Evolutionary conservation across 92 coral and sea anemone genomes (phyloP), one percentile per base, ranked within the genome.

Genomic region (Muricea muricata): DNA sequence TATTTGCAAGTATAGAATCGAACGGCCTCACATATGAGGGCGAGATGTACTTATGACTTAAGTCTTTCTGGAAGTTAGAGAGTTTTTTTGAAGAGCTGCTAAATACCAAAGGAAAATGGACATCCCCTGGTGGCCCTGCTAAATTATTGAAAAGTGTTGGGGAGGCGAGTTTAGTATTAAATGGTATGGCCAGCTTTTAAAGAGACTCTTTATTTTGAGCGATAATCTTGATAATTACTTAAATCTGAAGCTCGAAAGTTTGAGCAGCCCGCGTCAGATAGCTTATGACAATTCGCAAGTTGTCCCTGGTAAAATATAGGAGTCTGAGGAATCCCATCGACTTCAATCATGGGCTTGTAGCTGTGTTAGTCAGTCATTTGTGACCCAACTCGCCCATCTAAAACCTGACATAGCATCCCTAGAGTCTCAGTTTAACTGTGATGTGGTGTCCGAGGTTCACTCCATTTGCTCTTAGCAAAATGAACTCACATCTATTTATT

Each of bases 41-140:
- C 28, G 30, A 37, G 47, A 72, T n/a, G 28, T 72, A 72, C 33
- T 32, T 31, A 6, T 72, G 78, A 57, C 10, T 72, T 72, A 41
- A 41, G 21, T 33, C 78, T 3, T 72, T 72, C 2, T 39, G 26
- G 24, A 57, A 72, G 9, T 72, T 72, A 72, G 42, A 6, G 10
- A 72, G 48, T 32, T 72, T 72, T 72, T 55, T 72, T 72, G 78
- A 42, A 6, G 78, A 72, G 25, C 10, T 21, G 15, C 42, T 72
- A 41, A 72, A 72, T 33, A 41, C 25, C 78, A 72, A 72, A 72
- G 78, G 78, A 6, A 72, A 72, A 18, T 72, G 78, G 57, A 72
- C 48, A 39, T 72, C 78, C 4, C 78, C 78, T 72, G 78, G 78
- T 3, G 56, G 78, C 15, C 56, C 39, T 17, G 78, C 24, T 37